Evolutionary conservation across 1,140 invertebrate genomes (phyloP).

Genomic region (Monomorium pharaonis): DNA sequence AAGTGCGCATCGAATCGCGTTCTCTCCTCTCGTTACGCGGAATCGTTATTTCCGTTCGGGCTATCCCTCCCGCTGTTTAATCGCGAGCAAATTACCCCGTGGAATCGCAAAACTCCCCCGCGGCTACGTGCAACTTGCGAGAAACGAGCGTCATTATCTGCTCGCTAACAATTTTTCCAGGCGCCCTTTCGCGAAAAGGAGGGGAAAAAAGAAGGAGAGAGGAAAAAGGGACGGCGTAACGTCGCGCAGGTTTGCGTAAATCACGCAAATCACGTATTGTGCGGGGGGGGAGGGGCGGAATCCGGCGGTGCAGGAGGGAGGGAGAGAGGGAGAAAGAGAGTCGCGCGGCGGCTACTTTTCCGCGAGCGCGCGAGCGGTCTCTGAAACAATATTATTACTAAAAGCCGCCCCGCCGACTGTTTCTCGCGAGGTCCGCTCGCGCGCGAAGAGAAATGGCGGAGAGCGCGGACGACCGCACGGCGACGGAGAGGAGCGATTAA

Average conservation of each 20-base stretch:
- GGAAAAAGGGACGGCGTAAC: background rate
- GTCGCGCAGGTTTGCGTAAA: conserved; percentile 23
- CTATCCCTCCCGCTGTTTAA: conserved; percentile 19
- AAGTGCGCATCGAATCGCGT: conserved; percentile 44
- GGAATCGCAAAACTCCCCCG: conserved; percentile 34
- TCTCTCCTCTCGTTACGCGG: conserved; percentile 6
- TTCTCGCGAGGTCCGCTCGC: conserved; percentile 29
- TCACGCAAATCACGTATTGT: conserved; percentile 63
- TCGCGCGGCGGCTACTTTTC: conserved; percentile 49
- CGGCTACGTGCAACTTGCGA: conserved; percentile 33
- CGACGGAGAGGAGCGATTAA: conserved; percentile 81
- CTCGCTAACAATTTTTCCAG: conserved; percentile 43
- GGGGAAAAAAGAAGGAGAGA: background rate
- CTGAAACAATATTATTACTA: conserved; percentile 75
- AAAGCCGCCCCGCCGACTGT: conserved; percentile 62
- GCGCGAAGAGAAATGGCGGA: conserved; percentile 2
- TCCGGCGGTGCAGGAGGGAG: background rate
- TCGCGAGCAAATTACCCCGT: conserved; percentile 42
- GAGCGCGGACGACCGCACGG: conserved; percentile 11
- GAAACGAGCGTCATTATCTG: conserved; percentile 49
- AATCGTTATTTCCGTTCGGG: conserved; percentile 47
- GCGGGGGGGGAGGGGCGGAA: background rate
- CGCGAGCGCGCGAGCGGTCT: conserved; percentile 37
- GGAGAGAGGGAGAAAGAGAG: conserved; percentile 13
- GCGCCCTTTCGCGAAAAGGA: conserved; percentile 30